These are phyloP conservation scores for Neodiprion lecontei DNA, from an alignment of 1,140 invertebrate species.

Conservation along the genomic window DNA sequence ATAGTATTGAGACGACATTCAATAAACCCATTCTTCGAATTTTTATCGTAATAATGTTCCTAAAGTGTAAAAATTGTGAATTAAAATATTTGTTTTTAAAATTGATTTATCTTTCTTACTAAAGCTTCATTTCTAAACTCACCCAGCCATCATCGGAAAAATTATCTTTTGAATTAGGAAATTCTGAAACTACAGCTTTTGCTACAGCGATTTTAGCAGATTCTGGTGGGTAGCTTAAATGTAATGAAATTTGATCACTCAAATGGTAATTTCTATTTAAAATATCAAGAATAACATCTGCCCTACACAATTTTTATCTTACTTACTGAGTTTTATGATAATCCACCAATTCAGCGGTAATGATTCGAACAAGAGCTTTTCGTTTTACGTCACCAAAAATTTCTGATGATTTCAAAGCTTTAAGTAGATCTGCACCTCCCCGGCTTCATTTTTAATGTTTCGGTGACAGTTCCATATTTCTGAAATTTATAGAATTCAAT, in stretches of 20 bases:
- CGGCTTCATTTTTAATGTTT: no score
- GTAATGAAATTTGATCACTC: not conserved
- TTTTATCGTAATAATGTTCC: constrained; percentile 19
- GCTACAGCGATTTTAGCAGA: constrained; percentile 21
- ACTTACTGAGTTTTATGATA: not conserved
- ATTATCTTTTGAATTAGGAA: constrained; percentile 16
- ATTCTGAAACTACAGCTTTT: constrained; percentile 22
- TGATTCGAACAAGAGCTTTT: not conserved
- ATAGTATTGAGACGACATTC: constrained; percentile 12
- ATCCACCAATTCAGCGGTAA: not conserved
- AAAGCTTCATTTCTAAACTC: not conserved
- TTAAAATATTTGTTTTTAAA: not conserved
- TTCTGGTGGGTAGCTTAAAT: not conserved
- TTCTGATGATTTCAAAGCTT: not conserved
- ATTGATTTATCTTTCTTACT: not conserved
- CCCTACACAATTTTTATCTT: not conserved
- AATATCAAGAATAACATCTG: not conserved
- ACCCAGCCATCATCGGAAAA: constrained; percentile 14
- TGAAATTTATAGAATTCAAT: no score
- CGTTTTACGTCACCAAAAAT: not conserved
- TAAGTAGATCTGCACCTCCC: not conserved
- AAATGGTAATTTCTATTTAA: not conserved
- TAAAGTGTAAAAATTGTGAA: not conserved
- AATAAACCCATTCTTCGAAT: constrained; percentile 13
- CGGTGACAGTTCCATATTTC: no score